Conservation (phyloP, 2,113 vertebrate genomes). For the Myxocyprinus asiaticus region DNA sequence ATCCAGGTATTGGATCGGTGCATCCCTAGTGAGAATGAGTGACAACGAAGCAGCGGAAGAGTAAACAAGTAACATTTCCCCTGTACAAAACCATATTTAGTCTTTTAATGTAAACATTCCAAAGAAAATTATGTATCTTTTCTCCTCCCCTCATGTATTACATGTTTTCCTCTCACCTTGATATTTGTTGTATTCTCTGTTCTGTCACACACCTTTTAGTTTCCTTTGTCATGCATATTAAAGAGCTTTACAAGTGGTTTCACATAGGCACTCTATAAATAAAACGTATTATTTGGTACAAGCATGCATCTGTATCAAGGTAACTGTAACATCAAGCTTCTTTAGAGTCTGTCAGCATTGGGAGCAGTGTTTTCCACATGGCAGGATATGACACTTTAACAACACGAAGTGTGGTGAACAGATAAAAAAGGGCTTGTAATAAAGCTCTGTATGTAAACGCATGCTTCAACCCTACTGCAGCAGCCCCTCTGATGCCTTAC, state of each 20-base stretch:
- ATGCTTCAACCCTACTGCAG: neutral
- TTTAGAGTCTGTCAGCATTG: slow-evolving; percentile 12
- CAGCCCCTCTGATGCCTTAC: neutral
- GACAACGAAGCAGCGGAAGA: no score
- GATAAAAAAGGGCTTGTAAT: neutral
- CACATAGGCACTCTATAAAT: neutral
- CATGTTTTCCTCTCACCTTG: no score
- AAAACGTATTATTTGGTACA: no score
- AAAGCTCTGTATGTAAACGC: slow-evolving; percentile 22
- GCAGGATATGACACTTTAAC: slow-evolving; percentile 21
- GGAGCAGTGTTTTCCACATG: neutral
- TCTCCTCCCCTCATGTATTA: no score
- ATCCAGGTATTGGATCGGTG: no score
- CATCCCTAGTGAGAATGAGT: no score
- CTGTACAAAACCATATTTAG: no score
- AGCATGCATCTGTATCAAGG: neutral
- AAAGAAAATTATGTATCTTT: no score
- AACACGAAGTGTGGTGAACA: slow-evolving; percentile 11
- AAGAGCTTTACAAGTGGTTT: slow-evolving; percentile 1
- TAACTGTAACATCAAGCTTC: slow-evolving; percentile 4
- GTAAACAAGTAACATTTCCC: no score
- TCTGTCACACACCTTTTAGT: no score
- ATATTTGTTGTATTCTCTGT: no score
- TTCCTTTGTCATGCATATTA: neutral
- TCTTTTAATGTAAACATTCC: no score